These are phyloP conservation scores for Odontocolon sp. DNA, from an alignment of 2,888 invertebrate species.

Conservation along the genomic window DNA sequence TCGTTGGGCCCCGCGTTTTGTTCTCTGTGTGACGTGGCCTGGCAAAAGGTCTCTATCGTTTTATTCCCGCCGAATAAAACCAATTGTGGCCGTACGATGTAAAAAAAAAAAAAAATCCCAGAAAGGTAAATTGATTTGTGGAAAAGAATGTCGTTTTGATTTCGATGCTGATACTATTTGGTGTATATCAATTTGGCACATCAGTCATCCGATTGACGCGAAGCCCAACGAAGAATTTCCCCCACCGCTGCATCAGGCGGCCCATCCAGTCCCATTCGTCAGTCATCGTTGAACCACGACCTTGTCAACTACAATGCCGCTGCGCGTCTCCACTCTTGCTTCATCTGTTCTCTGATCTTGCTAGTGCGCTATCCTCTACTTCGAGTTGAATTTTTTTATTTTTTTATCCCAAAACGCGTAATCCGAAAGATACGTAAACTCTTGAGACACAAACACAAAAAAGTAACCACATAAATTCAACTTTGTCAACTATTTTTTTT, in stretches of 20 bases:
- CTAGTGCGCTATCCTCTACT: not conserved
- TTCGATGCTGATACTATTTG: not conserved
- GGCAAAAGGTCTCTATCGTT: slow-evolving; percentile 25
- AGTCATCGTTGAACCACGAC: slow-evolving; percentile 62
- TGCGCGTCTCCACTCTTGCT: slow-evolving; percentile 19
- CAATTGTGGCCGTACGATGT: not conserved
- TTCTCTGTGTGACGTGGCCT: slow-evolving; percentile 52
- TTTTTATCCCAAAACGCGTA: no score
- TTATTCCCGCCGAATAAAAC: not conserved
- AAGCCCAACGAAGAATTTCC: slow-evolving; percentile 29
- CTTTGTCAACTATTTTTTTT: no score
- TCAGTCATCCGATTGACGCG: slow-evolving; percentile 26
- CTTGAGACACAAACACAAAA: no score
- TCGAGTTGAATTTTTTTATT: no score
- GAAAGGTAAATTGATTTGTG: slow-evolving; percentile 1
- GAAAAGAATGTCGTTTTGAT: not conserved
- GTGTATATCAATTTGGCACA: slow-evolving; percentile 17
- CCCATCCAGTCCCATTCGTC: slow-evolving; percentile 59
- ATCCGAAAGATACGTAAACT: no score
- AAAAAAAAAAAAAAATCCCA: no score
- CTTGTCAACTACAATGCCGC: slow-evolving; percentile 56
- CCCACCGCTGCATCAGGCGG: slow-evolving; percentile 46
- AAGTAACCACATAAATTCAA: no score
- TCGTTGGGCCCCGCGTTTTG: slow-evolving; percentile 45
- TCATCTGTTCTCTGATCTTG: not conserved